Base-by-base conservation (phyloP, 2,888 invertebrate genomes). In the Macrosoma leucophasiata region DNA sequence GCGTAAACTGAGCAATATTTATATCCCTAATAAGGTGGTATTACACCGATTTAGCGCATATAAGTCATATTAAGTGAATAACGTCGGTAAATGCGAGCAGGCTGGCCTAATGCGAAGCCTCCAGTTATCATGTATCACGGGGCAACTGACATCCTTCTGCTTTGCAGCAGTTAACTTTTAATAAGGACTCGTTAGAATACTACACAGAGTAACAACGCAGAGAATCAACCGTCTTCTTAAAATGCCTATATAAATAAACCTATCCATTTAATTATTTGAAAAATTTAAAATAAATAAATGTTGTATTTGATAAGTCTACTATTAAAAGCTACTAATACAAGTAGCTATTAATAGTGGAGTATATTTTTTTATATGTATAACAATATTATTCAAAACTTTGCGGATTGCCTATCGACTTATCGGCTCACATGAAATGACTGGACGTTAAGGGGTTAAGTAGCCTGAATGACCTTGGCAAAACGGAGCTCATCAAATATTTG, bases 101-200 rank as follows among this genome's bases (percentile, higher is more conserved):
- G 51, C 60, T 61, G 69, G 66, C 65, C 70, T 73, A 74, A 72
- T 66, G 52, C 62, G 61, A 60, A 55, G 75, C 82, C 76, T 68
- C 70, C 71, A 81, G 81, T 77, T 76, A 79, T 72, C 69, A 74
- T 81, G 75, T 61, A 82, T 78, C 78, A 79, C 62, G 61, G 50
- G 51, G 49, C 55, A 61, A 58, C 65, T 56, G 71, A 65, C 68
- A 54, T 62, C 59, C 59, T 64, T 60, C 46, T 44, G 30, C 41
- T 52, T 47, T 52, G 59, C 54, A 59, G 60, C 58, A 62, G 67
- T 61, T 69, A 65, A 50, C 58, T 72, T 75, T 72, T 75, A 78
- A 76, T 77, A 74, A 68, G 66, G 43, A 67, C 52, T 70, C 62
- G 62, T 77, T 73, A 70, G 57, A 62, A 60, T 49, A 53, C 36